A percentile compares a stretch with the other conserved stretches of the same genome.
Evolutionary conservation across 2,797 vertebrate genomes (phyloP).

Genomic region (Ciconia nigra): DNA sequence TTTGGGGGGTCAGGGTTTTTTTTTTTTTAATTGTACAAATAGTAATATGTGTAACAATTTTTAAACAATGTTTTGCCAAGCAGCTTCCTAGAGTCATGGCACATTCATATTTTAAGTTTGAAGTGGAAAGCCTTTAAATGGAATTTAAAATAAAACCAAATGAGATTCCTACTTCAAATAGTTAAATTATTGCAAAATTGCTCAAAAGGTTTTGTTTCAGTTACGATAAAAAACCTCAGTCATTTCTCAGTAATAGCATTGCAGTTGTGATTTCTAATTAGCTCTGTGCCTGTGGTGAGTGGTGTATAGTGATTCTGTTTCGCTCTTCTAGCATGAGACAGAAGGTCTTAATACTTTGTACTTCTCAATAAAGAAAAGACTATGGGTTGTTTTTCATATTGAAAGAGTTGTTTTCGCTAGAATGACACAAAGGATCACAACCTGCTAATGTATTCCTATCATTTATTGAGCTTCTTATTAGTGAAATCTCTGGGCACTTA

Average conservation of each 20-base stretch:
- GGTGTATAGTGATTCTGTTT: not conserved
- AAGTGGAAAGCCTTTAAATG: not conserved
- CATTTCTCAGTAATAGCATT: not conserved
- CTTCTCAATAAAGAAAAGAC: not conserved
- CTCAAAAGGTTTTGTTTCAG: not conserved
- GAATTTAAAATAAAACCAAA: not conserved
- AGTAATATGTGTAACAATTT: not conserved
- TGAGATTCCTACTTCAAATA: not conserved
- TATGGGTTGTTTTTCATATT: not conserved
- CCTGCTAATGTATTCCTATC: not conserved
- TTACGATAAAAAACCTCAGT: accelerated
- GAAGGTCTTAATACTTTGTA: not conserved
- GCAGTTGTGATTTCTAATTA: not conserved
- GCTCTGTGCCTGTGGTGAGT: not conserved
- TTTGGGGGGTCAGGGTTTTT: not conserved
- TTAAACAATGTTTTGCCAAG: not conserved
- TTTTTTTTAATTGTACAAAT: not conserved
- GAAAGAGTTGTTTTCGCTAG: not conserved
- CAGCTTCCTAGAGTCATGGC: not conserved
- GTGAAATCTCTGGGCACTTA: not conserved
- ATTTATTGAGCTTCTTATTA: not conserved
- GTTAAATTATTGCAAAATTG: not conserved
- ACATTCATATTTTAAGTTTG: not conserved
- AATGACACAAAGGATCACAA: not conserved
- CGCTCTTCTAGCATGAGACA: not conserved